Percentiles rank a stretch among this genome's conserved stretches.
phyloP scores from a whole-genome alignment of 1,140 invertebrate species.

The Papilio machaon region DNA sequence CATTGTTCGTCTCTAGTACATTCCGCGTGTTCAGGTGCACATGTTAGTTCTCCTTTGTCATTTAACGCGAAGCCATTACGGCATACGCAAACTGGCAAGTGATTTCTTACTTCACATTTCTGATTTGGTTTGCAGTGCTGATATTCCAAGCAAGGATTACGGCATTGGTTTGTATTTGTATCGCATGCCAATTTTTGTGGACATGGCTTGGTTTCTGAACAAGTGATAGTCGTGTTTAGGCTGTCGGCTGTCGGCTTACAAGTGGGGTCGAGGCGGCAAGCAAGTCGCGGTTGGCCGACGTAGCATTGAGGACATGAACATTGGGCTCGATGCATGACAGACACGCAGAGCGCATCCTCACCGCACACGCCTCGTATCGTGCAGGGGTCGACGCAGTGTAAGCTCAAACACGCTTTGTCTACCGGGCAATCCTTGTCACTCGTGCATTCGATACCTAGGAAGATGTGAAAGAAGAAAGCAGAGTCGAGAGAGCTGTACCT shows the following conservation, averaged over 20 bases:
- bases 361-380: constrained; percentile 93
- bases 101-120: constrained; percentile 93
- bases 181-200: constrained; percentile 89
- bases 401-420: constrained; percentile 94
- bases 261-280: constrained; percentile 89
- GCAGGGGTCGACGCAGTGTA: constrained; percentile 94
- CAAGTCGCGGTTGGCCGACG: constrained; percentile 89
- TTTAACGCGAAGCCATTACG: constrained; percentile 93
- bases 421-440: constrained; percentile 94
- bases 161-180: constrained; percentile 85
- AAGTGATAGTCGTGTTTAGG: constrained; percentile 80
- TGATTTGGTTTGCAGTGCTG: constrained; percentile 90
- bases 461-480: constrained; percentile 87
- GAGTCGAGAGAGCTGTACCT: constrained; percentile 87
- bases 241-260: constrained; percentile 83
- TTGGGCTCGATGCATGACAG: constrained; percentile 90
- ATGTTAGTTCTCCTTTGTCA: constrained; percentile 91
- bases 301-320: constrained; percentile 95
- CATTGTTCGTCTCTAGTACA: constrained; percentile 93
- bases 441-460: constrained; percentile 93
- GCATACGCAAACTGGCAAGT: constrained; percentile 93
- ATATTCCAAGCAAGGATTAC: constrained; percentile 87
- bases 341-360: constrained; percentile 92
- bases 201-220: constrained; percentile 87
- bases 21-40: constrained; percentile 89